Evolutionary conservation across 2,797 vertebrate species (phyloP), one percentile per base, ranked within the genome.

Genomic region (Loris lydekkerianus): DNA sequence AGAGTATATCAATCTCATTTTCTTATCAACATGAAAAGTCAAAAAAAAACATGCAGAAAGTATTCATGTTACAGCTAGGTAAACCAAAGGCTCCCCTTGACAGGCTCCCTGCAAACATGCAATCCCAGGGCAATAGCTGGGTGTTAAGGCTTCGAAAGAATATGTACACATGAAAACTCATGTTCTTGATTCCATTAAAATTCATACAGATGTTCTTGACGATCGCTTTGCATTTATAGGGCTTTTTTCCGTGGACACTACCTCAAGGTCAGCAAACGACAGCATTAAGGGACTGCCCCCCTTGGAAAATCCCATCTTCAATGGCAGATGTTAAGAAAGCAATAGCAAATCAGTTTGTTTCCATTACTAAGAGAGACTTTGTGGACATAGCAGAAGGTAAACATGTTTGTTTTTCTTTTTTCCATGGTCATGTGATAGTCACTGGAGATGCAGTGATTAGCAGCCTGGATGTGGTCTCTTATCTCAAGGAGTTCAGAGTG

Each of bases 341-440:
- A 40, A 31, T 99, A 92, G 97, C 98, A 92, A 97, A 98, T 13
- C 99, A 99, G 97, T 99, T 98, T 97, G n/a, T 95, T 95, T 99
- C 99, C 58, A 97, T 96, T 49, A 99, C 99, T 93, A 98, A 91
- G 86, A 97, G 97, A 91, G 99, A 99, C 96, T 99, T 98, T 97
- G 97, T 98, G 96, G 98, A 98, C 63, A 87, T 93, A 93, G 96
- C 97, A 72, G 97, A 98, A 98, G 98, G 99, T 99, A 97, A 96
- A 80, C 2, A 0, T 27, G 23, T 23, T 67, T 18, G 7, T 18
- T 61, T 34, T 40, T 29, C 60, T 69, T 9, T 25, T 61, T 80
- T 21, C 18, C 29, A 67, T 58, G 65, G 14, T 31, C 13, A 3
- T 10, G 11, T 8, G 27, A 23, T 18, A 21, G 27, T 46, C 25